Evolutionary conservation across 2,797 vertebrate genomes (phyloP).

Genomic region (Trachurus trachurus): DNA sequence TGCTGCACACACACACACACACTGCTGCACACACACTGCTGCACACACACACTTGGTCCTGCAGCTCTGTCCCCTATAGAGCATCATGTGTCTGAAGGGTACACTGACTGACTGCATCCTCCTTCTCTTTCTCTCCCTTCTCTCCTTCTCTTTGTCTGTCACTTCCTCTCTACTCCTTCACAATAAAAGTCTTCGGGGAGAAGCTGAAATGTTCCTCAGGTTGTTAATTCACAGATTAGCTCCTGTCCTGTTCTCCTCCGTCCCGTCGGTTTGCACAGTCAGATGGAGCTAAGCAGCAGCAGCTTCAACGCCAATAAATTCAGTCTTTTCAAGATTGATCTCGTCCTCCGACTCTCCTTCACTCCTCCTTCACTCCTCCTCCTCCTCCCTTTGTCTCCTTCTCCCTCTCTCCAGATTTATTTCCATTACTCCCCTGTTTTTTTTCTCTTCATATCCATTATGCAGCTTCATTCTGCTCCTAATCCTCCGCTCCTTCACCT

Average conservation of each 20-base stretch:
- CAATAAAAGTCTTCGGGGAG: constrained; percentile 8
- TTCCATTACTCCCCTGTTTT: neutral
- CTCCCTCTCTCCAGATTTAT: neutral
- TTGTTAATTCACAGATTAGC: constrained; percentile 23
- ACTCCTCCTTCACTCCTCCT: constrained; percentile 8
- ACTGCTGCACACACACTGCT: constrained; percentile 24
- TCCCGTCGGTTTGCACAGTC: neutral
- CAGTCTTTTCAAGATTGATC: constrained; percentile 14
- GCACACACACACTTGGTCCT: neutral
- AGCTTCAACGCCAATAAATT: neutral
- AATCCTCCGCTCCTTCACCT: neutral
- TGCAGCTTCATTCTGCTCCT: neutral
- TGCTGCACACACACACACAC: constrained; percentile 32
- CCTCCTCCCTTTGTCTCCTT: neutral
- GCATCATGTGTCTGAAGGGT: constrained; percentile 30
- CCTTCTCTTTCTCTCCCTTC: neutral
- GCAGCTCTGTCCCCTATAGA: constrained; percentile 37
- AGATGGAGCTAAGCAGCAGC: constrained; percentile 19
- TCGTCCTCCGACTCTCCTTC: constrained; percentile 7
- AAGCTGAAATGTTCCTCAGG: constrained; percentile 1
- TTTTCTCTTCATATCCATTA: neutral
- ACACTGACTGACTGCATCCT: neutral
- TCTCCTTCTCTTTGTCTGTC: too few relatives aligned
- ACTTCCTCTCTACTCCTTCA: neutral
- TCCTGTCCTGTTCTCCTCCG: neutral